These are phyloP conservation scores for Syrphus vitripennis DNA, from an alignment of 2,888 invertebrate species.

Conservation along the genomic window DNA sequence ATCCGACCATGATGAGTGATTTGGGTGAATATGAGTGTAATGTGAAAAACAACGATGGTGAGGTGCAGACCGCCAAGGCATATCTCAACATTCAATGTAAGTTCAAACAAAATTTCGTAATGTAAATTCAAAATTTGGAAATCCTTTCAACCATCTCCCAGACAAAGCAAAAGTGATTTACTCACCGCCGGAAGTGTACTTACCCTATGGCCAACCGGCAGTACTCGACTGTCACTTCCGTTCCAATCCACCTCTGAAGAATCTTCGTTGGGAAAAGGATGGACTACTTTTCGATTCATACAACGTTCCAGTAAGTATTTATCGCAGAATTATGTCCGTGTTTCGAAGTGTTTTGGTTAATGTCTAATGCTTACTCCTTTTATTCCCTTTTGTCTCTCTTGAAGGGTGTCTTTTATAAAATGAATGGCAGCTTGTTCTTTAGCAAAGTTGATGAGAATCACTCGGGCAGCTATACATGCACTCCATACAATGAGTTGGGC, in stretches of 20 bases:
- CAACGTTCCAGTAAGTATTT: conserved; percentile 86
- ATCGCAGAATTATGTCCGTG: neutral
- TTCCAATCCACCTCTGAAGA: conserved; percentile 94
- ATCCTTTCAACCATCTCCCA: conserved; percentile 79
- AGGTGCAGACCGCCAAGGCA: conserved; percentile 90
- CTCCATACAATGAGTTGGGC: conserved; percentile 94
- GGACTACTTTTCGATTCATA: conserved; percentile 94
- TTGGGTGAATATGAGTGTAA: conserved; percentile 94
- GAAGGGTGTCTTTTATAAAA: conserved; percentile 89
- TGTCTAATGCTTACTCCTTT: conserved; percentile 6
- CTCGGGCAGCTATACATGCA: conserved; percentile 94
- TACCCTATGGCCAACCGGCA: conserved; percentile 91
- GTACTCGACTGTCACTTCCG: conserved; percentile 95
- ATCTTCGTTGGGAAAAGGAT: conserved; percentile 96
- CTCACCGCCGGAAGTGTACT: conserved; percentile 91
- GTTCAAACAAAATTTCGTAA: conserved; percentile 76
- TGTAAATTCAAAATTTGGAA: conserved; percentile 6
- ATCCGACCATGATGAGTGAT: conserved; percentile 90
- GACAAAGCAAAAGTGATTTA: conserved; percentile 96
- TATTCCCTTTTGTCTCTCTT: neutral
- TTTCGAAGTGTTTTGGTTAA: neutral
- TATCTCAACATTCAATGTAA: conserved; percentile 96
- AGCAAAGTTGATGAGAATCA: conserved; percentile 92
- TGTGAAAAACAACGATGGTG: conserved; percentile 87
- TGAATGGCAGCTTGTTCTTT: conserved; percentile 92